A percentile compares a stretch with the other conserved stretches of the same genome.
These are phyloP conservation scores for Melanaphis sacchari DNA, from an alignment of 1,140 invertebrate genomes.

Conservation along the genomic window DNA sequence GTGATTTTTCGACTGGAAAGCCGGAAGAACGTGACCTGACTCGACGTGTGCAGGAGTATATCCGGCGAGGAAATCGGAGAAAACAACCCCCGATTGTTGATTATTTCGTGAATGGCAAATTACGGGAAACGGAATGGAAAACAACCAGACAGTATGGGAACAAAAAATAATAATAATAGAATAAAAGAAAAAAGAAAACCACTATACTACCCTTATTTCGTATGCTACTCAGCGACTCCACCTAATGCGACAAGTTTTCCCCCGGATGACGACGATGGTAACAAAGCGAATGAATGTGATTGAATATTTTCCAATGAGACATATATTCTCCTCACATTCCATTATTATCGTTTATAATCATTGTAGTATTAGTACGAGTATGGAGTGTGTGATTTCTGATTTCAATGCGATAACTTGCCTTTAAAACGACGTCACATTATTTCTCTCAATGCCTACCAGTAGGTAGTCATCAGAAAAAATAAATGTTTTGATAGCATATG, in stretches of 20 bases:
- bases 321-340: neutral
- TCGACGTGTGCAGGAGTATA: neutral
- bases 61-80: neutral
- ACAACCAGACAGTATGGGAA: neutral
- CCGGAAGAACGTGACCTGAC: slow-evolving; percentile 45
- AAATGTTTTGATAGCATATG: neutral
- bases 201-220: neutral
- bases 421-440: neutral
- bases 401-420: neutral
- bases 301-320: slow-evolving; percentile 4
- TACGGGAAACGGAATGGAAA: slow-evolving; percentile 5
- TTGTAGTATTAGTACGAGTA: neutral
- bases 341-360: slow-evolving; percentile 16
- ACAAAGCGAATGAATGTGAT: slow-evolving; percentile 21
- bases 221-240: neutral
- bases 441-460: neutral
- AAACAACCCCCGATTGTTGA: neutral
- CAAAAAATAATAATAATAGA: slow-evolving; percentile 1
- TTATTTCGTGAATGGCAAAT: slow-evolving; percentile 6
- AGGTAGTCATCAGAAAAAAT: neutral
- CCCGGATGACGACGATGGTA: neutral
- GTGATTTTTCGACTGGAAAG: slow-evolving; percentile 51
- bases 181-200: neutral
- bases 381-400: neutral
- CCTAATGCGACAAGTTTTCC: neutral